phyloP scores from a whole-genome alignment of 1,140 invertebrate genomes.

The Habropoda laboriosa region DNA sequence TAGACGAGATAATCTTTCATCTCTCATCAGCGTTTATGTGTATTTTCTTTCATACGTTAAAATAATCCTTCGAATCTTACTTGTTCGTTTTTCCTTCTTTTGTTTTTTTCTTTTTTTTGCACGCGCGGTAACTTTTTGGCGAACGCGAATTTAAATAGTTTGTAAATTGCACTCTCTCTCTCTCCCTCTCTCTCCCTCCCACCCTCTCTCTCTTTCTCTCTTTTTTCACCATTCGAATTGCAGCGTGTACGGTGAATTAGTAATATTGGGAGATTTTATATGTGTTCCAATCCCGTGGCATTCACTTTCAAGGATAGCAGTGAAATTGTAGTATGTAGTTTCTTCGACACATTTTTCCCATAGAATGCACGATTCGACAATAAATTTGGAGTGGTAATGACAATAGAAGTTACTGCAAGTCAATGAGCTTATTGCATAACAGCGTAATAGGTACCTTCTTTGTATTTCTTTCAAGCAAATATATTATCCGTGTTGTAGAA shows the following conservation, averaged over 20 bases:
- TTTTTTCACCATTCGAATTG: neutral
- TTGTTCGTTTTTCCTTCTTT: neutral
- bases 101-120: neutral
- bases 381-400: neutral
- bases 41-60: neutral
- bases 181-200: too few relatives aligned
- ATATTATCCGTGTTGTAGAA: neutral
- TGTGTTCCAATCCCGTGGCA: neutral
- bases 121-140: neutral
- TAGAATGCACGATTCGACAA: neutral
- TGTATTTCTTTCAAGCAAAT: neutral
- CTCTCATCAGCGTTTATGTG: neutral
- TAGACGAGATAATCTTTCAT: neutral
- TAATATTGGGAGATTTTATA: neutral
- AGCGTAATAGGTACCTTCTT: neutral
- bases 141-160: neutral
- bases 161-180: neutral
- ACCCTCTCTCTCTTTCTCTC: too few relatives aligned
- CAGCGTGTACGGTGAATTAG: neutral
- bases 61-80: too few relatives aligned
- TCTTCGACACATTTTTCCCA: neutral
- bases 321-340: neutral
- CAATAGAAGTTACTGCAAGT: conserved; percentile 20
- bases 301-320: neutral
- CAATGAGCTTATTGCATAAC: conserved; percentile 32